phyloP scores from a whole-genome alignment of 2,797 vertebrate species.

The Neosilurus hyrtlii region DNA sequence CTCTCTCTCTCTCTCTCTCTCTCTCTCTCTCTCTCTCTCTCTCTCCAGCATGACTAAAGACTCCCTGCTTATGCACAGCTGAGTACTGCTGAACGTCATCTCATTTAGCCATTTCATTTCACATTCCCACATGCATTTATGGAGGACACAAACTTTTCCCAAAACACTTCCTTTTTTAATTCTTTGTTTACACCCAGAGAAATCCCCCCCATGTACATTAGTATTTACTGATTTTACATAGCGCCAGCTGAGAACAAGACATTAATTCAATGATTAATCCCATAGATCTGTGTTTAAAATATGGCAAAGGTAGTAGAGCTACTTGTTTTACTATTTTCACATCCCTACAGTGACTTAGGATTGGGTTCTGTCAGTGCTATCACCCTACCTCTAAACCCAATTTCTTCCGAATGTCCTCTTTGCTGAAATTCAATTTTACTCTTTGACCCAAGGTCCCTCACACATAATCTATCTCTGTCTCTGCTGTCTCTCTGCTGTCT shows the following conservation, averaged over 20 bases:
- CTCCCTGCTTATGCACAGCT: not conserved
- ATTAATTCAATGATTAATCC: constrained; percentile 1
- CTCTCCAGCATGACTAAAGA: not conserved
- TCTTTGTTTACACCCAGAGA: no score
- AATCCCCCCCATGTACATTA: not conserved
- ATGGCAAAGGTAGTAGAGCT: not conserved
- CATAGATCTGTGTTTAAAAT: not conserved
- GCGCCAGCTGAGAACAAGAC: constrained; percentile 1
- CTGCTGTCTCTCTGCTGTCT: no score
- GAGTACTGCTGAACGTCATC: constrained; percentile 17
- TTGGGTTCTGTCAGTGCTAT: constrained; percentile 6
- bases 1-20: no score
- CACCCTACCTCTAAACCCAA: constrained; percentile 1
- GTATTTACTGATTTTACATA: constrained; percentile 4
- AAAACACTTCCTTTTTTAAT: constrained; percentile 1
- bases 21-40: no score
- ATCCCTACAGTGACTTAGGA: constrained; percentile 1
- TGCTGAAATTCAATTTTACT: constrained; percentile 18
- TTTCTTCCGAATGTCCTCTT: constrained; percentile 19
- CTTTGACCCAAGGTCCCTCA: constrained; percentile 20
- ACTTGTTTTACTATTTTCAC: not conserved
- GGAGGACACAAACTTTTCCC: not conserved
- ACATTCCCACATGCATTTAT: not conserved
- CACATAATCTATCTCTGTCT: constrained; percentile 26
- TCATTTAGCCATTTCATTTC: constrained; percentile 23